These are phyloP conservation scores for Lepisosteus osseus DNA, from an alignment of 2,113 vertebrate species.

Conservation along the genomic window DNA sequence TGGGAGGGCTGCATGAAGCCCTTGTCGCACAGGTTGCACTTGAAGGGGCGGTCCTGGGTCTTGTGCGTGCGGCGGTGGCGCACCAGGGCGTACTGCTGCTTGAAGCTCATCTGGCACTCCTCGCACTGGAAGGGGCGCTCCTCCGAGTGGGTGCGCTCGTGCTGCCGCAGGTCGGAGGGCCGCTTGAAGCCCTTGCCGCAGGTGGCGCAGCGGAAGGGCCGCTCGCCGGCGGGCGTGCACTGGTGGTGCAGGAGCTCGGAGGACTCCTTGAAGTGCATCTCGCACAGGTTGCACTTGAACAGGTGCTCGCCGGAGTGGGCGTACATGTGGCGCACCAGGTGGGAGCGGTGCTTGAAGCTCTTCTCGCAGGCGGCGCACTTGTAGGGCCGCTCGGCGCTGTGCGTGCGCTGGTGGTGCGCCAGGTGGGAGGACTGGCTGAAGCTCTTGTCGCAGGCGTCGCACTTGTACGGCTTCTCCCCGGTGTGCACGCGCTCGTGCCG, in stretches of 20 bases:
- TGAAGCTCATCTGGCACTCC: conserved; percentile 98
- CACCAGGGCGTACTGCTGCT: conserved; percentile 90
- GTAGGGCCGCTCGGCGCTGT: conserved; percentile 93
- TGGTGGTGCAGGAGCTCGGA: conserved; percentile 92
- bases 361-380: conserved; percentile 95
- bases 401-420: conserved; percentile 93
- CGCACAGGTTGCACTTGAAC: conserved; percentile 92
- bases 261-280: conserved; percentile 94
- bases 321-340: conserved; percentile 96
- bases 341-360: conserved; percentile 97
- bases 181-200: conserved; percentile 95
- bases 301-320: conserved; percentile 91
- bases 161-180: conserved; percentile 90
- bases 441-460: conserved; percentile 91
- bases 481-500: conserved; percentile 94
- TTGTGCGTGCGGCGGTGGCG: conserved; percentile 92
- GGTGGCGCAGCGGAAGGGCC: conserved; percentile 88
- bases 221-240: conserved; percentile 88
- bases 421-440: conserved; percentile 97
- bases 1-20: conserved; percentile 93
- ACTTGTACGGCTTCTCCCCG: conserved; percentile 94
- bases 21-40: conserved; percentile 94
- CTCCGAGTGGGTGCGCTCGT: conserved; percentile 92
- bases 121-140: conserved; percentile 96
- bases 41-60: conserved; percentile 75